Conservation (phyloP, 2,113 vertebrate genomes). For the Odocoileus hemionus region DNA sequence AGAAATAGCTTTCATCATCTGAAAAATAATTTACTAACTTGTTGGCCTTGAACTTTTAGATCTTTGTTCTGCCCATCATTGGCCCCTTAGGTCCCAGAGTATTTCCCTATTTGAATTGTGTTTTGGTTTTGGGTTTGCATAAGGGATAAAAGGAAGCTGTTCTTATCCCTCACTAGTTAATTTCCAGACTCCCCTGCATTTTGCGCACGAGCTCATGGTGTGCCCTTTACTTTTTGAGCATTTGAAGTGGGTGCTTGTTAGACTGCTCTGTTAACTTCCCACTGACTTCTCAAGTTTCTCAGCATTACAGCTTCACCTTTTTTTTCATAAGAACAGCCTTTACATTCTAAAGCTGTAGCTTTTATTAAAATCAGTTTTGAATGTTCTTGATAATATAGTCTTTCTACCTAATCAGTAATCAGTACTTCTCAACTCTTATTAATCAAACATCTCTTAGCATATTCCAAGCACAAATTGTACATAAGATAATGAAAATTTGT, state of each 20-base stretch:
- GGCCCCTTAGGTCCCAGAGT: neutral
- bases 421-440: neutral
- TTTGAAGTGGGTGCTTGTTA: neutral
- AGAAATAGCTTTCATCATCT: neutral
- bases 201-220: neutral
- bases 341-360: neutral
- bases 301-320: neutral
- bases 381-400: slow-evolving; percentile 8
- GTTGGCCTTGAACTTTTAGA: neutral
- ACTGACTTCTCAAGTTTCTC: neutral
- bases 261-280: neutral
- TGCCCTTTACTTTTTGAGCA: neutral
- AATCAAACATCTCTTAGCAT: neutral
- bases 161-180: neutral
- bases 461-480: neutral
- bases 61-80: neutral
- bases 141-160: neutral
- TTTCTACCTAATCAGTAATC: slow-evolving; percentile 43
- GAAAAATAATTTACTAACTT: neutral
- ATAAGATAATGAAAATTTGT: neutral
- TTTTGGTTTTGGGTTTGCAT: neutral
- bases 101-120: neutral
- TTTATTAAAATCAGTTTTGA: slow-evolving; percentile 40
- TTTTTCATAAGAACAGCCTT: neutral
- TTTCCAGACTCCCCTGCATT: neutral